These are phyloP conservation scores for Porites australiensis DNA, from an alignment of 64 coral and sea anemone species.

Conservation along the genomic window DNA sequence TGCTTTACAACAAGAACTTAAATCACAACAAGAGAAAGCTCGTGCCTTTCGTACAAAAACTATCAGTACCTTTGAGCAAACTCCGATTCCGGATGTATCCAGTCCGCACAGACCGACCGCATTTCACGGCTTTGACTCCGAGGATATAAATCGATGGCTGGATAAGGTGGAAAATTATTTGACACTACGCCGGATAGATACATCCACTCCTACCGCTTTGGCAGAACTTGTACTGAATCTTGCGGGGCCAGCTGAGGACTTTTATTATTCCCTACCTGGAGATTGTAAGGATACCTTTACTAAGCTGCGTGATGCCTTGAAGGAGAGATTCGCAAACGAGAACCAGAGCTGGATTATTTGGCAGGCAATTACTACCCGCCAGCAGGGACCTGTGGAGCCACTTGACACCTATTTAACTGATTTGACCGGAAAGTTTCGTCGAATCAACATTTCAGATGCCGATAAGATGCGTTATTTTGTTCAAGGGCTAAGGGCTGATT, in stretches of 20 bases:
- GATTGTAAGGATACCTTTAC: neutral
- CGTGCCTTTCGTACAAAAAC: too few relatives aligned
- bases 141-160: slow-evolving; percentile 27
- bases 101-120: neutral
- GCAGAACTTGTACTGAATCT: slow-evolving; percentile 25
- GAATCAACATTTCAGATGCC: neutral
- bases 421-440: slow-evolving; percentile 26
- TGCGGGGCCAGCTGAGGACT: slow-evolving; percentile 27
- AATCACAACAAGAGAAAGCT: neutral
- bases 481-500: neutral
- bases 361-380: neutral
- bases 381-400: neutral
- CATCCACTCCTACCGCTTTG: neutral
- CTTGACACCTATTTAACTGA: slow-evolving; percentile 11
- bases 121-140: slow-evolving; percentile 41
- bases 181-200: neutral
- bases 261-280: slow-evolving; percentile 16
- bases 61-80: neutral
- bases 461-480: slow-evolving; percentile 39
- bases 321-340: neutral
- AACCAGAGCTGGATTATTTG: slow-evolving; percentile 25
- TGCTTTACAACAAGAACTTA: neutral
- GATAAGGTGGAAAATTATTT: slow-evolving; percentile 32
- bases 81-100: neutral
- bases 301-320: slow-evolving; percentile 3